phyloP scores from a whole-genome alignment of 2,888 invertebrate genomes.

The Ichneumoninae sp. region DNA sequence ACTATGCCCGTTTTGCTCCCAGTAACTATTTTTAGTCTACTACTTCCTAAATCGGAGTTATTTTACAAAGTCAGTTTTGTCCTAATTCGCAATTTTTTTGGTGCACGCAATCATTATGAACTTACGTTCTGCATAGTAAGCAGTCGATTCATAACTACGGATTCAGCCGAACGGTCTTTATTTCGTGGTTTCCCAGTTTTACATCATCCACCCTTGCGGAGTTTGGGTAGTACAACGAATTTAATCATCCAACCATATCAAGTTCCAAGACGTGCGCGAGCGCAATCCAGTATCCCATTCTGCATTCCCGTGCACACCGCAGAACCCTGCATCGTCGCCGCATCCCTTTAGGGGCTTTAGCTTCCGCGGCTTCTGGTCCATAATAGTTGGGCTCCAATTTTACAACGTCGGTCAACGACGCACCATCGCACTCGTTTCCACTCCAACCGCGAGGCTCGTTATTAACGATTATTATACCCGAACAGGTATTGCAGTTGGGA shows the following conservation, averaged over 20 bases:
- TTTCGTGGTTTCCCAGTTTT: not conserved
- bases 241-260: not conserved
- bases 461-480: not conserved
- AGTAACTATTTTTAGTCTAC: too few relatives aligned
- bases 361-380: constrained; percentile 1
- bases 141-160: not conserved
- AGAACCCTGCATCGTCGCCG: not conserved
- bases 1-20: too few relatives aligned
- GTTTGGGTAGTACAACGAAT: not conserved
- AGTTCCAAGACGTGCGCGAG: not conserved
- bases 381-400: constrained; percentile 35
- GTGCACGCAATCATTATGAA: not conserved
- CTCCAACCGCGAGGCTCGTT: not conserved
- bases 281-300: not conserved
- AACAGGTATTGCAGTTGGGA: constrained; percentile 16
- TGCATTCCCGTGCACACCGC: not conserved
- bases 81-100: too few relatives aligned
- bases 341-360: not conserved
- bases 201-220: not conserved
- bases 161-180: not conserved
- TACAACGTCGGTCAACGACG: constrained; percentile 5
- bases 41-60: too few relatives aligned
- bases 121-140: not conserved
- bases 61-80: too few relatives aligned
- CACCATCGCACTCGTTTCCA: constrained; percentile 7